Conservation (phyloP, 2,797 vertebrate genomes). For the Lagorchestes hirsutus region DNA sequence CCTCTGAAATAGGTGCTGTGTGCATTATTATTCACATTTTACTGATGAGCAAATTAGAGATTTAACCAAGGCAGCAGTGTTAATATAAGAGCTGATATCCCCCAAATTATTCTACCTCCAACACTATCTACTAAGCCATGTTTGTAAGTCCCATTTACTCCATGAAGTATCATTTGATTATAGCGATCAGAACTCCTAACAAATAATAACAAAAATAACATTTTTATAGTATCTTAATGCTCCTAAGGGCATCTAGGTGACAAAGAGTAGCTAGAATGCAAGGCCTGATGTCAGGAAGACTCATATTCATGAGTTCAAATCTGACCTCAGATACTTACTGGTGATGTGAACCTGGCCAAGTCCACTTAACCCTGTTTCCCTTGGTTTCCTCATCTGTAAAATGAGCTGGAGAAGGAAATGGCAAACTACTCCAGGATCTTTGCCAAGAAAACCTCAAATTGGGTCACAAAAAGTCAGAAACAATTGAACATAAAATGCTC, state of each 20-base stretch:
- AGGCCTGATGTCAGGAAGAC: background rate
- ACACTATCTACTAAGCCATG: background rate
- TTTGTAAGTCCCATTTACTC: background rate
- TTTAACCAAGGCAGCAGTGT: background rate
- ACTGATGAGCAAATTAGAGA: background rate
- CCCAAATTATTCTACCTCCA: background rate
- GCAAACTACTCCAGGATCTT: background rate
- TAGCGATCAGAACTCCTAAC: background rate
- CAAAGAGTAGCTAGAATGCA: background rate
- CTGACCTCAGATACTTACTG: background rate
- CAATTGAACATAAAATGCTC: background rate
- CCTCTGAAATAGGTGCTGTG: background rate
- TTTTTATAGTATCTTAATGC: background rate
- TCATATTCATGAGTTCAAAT: background rate
- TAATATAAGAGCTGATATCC: background rate
- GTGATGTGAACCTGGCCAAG: background rate
- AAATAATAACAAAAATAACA: background rate
- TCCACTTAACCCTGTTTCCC: background rate
- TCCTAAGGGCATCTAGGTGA: background rate
- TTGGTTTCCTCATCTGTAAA: background rate
- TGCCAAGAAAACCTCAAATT: background rate
- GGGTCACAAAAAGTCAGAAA: background rate
- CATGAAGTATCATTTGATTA: background rate
- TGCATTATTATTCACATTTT: background rate
- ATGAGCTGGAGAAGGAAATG: background rate